Percentiles rank a stretch among this genome's conserved stretches.
These are phyloP conservation scores for Corvus cornix DNA, from an alignment of 2,113 vertebrate species.

Conservation along the genomic window DNA sequence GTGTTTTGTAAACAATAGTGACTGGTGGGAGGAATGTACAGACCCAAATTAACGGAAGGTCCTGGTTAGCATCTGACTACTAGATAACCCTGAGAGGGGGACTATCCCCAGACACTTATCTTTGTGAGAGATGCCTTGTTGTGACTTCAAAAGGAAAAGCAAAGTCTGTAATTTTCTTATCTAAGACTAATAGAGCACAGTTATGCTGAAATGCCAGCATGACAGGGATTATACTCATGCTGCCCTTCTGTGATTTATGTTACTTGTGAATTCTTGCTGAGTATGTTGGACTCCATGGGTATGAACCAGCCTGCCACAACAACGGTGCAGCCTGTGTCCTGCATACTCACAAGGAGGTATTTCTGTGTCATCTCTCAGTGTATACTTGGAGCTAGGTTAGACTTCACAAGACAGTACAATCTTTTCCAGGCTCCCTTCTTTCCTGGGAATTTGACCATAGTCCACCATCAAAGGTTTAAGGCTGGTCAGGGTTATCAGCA, in stretches of 20 bases:
- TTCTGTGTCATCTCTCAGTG: background rate
- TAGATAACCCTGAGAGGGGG: background rate
- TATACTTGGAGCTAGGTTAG: background rate
- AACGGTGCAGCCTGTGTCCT: background rate
- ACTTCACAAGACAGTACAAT: background rate
- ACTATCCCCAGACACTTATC: background rate
- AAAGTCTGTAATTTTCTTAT: background rate
- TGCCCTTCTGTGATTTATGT: background rate
- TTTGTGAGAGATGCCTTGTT: background rate
- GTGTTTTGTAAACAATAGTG: background rate
- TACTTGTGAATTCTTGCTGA: background rate
- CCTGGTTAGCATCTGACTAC: slow-evolving; percentile 1
- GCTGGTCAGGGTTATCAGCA: background rate
- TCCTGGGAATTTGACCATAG: background rate
- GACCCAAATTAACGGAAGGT: background rate
- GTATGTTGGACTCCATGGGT: accelerated
- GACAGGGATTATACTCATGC: background rate
- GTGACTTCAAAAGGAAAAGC: slow-evolving; percentile 23
- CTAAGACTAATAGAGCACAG: background rate
- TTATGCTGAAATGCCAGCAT: background rate
- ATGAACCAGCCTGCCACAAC: background rate
- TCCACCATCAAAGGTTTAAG: background rate
- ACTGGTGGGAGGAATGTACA: background rate
- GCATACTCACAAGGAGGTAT: background rate
- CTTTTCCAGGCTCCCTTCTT: background rate